These are phyloP conservation scores for Petrophora chlorosata DNA, from an alignment of 2,888 invertebrate genomes.

Conservation along the genomic window DNA sequence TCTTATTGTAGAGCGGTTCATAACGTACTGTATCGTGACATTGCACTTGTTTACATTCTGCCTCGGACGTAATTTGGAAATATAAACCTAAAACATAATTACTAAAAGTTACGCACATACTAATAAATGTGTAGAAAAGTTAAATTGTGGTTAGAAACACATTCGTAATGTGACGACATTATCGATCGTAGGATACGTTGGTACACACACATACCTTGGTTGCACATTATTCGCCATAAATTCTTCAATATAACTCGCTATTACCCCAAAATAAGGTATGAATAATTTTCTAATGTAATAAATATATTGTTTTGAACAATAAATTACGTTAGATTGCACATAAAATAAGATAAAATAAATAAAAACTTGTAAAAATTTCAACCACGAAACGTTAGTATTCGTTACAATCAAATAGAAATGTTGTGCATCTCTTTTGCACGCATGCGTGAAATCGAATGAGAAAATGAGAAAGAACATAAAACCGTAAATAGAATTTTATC, in stretches of 20 bases:
- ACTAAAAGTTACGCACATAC: background rate
- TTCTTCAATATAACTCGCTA: conserved; percentile 34
- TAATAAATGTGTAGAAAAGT: conserved; percentile 2
- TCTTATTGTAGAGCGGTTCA: conserved; percentile 11
- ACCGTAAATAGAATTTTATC: conserved; percentile 63
- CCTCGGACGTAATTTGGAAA: background rate
- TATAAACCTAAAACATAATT: background rate
- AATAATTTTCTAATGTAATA: conserved; percentile 44
- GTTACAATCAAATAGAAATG: conserved; percentile 75
- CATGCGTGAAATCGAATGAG: conserved; percentile 11
- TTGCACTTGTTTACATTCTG: conserved; percentile 8
- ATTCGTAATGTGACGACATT: conserved; percentile 65
- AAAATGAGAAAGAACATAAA: conserved; percentile 55
- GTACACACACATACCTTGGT: conserved; percentile 70
- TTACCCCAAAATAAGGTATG: conserved; percentile 38
- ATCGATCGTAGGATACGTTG: too few species aligned
- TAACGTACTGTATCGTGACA: conserved; percentile 5
- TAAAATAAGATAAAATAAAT: conserved; percentile 59
- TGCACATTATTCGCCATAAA: conserved; percentile 68
- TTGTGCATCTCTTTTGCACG: conserved; percentile 48
- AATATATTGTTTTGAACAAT: conserved; percentile 42
- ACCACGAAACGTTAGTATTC: conserved; percentile 80
- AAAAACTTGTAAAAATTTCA: conserved; percentile 61
- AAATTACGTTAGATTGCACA: conserved; percentile 60
- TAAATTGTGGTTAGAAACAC: conserved; percentile 55